Base-by-base conservation (phyloP, 1,140 invertebrate species). In the Episyrphus balteatus region DNA sequence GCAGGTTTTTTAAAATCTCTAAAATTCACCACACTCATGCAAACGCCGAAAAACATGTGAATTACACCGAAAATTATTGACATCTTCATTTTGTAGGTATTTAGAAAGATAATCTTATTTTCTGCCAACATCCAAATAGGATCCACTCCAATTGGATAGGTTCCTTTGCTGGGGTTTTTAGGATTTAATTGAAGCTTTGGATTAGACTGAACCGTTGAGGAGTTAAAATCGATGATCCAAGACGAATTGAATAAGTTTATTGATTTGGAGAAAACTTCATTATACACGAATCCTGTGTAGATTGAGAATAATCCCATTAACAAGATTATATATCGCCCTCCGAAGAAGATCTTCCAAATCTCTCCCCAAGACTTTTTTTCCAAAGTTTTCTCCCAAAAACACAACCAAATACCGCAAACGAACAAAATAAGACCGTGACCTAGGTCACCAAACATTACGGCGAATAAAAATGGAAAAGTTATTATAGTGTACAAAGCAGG, bases 401-500 rank as follows among this genome's bases (percentile, higher is more conserved):
- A 79, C 80, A 92, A 82, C 73, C 76, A 90, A 1, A 72, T 68
- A 1, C 78, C 86, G 55, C 87, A 86, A 1, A 82, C 30, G 2
- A 79, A 70, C 78, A 91, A 81, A 47, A 90, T 80, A 8, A 80
- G 17, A 17, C 90, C 92, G 68, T 98, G 93, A 3, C 93, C 93
- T 51, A 82, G 70, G 71, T 98, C 93, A 50, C 92, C 93, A 72
- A 97, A 98, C 93, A 97, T 97, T 54, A 95, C 80, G 48, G 86
- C 88, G 73, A 98, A 98, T 21, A 98, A 69, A 75, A 98, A 97
- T 33, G 93, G 93, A 73, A 98, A 98, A 2, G 91, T 94, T 45
- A 97, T 90, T 54, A 91, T 91, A 0, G n/a, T n/a, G n/a, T n/a
- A n/a, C n/a, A n/a, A n/a, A n/a, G n/a, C n/a, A n/a, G n/a, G n/a